Base-by-base conservation (phyloP, 2,113 vertebrate species). In the Anseranas semipalmata region DNA sequence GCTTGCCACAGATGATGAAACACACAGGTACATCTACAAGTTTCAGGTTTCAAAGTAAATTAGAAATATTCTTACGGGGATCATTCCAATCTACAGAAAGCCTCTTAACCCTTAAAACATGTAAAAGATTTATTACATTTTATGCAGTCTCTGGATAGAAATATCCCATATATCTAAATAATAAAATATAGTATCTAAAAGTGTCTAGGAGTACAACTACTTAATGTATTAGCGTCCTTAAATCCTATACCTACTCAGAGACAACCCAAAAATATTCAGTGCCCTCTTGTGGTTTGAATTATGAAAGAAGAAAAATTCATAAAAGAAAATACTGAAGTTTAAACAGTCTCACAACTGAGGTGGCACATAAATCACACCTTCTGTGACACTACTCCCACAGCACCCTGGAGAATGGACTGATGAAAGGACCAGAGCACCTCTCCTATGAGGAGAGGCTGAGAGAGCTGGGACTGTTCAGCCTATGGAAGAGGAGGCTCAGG, bases 211-310 rank as follows among this genome's bases (percentile, higher is more conserved):
- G 20, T 19, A 53, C 43, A 71, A 52, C 25, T 28, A 9, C 30
- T 45, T 32, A 53, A 5, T 53, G 76, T 81, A 82, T 58, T 37
- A 63, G 32, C n/a, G 78, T 28, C 28, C 19, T 66, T 45, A 53
- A 62, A 66, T 8, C 20, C 12, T 27, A 2, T 3, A 12, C 19
- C 37, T 39, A 55, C 1, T 35, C 35, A 56, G 52, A 75, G 28
- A n/a, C 43, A 45, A 75, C 35, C 16, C 86, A 72, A 56, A 80
- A 93, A 93, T 85, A 87, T 3, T 85, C 77, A 82, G 76, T 73
- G 94, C 96, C 96, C 94, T 90, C 96, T 95, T 93, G 90, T 95
- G 96, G 95, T 58, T 79, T 59, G 30, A 50, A 19, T 50, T 20
- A 45, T 7, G 19, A 84, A 92, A 60, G 68, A 68, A 81, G 14